Evolutionary conservation across 1,140 invertebrate genomes (phyloP).

Genomic region (Pseudomyrmex concolor): DNA sequence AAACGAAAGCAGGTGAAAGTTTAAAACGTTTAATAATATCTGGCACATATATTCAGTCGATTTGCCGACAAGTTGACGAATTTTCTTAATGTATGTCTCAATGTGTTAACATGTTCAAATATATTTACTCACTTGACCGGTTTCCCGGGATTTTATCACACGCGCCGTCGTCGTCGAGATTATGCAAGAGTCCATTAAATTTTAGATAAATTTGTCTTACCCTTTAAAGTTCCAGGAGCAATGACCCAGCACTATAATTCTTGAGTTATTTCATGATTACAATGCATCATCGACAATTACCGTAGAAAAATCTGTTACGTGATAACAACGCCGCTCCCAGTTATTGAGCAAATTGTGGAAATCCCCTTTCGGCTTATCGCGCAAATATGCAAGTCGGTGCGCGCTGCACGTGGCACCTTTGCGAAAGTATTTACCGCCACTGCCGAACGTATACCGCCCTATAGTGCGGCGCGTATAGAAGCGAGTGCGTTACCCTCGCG

Average conservation of each 20-base stretch:
- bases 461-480: conserved; percentile 28
- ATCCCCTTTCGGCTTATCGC: conserved; percentile 58
- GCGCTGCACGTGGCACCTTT: conserved; percentile 28
- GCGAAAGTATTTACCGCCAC: conserved; percentile 38
- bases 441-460: conserved; percentile 37
- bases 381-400: neutral
- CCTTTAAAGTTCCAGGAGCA: neutral
- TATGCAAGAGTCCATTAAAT: too few species aligned
- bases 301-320: conserved; percentile 16
- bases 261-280: conserved; percentile 6
- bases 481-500: conserved; percentile 74
- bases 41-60: neutral
- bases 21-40: neutral
- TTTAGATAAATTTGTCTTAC: neutral
- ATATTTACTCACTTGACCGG: too few species aligned
- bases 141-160: too few species aligned
- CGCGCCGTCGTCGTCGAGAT: too few species aligned
- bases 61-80: too few species aligned
- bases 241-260: neutral
- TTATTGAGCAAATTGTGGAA: conserved; percentile 57
- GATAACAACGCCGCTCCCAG: conserved; percentile 34
- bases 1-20: neutral
- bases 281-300: neutral
- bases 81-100: too few species aligned
- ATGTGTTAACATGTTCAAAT: too few species aligned